Evolutionary conservation across 2,888 invertebrate genomes (phyloP), one percentile per base, ranked within the genome.

Genomic region (Temnothorax unifasciatus): DNA sequence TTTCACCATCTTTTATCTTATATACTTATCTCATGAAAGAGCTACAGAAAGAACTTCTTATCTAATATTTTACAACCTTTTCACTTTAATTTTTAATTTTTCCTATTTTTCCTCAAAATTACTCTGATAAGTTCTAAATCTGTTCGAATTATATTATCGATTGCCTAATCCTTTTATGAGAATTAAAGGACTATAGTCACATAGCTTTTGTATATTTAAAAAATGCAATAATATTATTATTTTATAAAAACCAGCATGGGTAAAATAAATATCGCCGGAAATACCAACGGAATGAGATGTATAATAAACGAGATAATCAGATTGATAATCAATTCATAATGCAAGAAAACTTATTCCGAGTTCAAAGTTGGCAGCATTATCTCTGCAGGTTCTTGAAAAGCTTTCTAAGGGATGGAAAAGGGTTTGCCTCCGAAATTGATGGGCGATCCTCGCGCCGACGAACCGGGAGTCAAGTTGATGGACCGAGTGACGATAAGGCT

Each of bases 401-500:
- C 75, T 85, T 85, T 61, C 77, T 63, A 61, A 74, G 54, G 82
- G 83, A 25, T 44, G 86, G 85, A 77, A 87, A 86, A 86, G 82
- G 85, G 91, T 91, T 91, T 88, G 87, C 90, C 88, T 88, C 87
- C 82, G 85, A 91, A 93, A 93, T 93, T 93, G 92, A 93, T 93
- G 92, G 91, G 86, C 88, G 86, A 89, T 89, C 89, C 85, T 90
- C 88, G 90, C 88, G 88, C 79, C 90, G 91, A 87, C 89, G 90
- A 88, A 90, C 91, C 83, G 88, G 69, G 89, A 92, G 92, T 91
- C 92, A 91, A 92, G 91, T 92, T 92, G 93, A 93, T 93, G 92
- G 92, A 92, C 93, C 92, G 92, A 92, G 88, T 86, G 89, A 88
- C 91, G 93, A 93, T 93, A 93, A 93, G 92, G 92, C 91, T 91